Conservation (phyloP, 2,113 vertebrate species). For the Urocitellus parryii region DNA sequence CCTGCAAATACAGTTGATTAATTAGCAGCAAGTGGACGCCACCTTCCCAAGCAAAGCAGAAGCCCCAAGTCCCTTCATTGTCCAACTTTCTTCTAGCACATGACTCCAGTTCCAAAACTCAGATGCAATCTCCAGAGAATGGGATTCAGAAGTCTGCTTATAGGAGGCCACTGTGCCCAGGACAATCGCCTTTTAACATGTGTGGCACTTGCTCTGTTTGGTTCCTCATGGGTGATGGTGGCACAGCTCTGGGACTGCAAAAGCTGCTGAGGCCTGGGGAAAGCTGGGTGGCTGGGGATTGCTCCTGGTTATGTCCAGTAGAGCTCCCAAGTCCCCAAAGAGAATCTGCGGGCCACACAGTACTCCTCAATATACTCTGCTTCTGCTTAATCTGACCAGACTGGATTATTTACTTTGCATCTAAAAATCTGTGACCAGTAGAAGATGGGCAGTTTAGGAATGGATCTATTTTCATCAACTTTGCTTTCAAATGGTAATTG, state of each 20-base stretch:
- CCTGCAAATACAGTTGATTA: not conserved
- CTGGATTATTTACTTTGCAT: not conserved
- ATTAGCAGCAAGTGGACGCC: conserved; percentile 5
- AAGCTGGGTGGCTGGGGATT: not conserved
- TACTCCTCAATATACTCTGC: not conserved
- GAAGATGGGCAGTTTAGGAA: not conserved
- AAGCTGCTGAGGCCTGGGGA: not conserved
- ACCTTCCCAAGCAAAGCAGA: not conserved
- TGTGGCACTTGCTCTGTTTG: not conserved
- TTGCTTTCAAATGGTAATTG: not conserved
- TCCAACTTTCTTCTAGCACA: not conserved
- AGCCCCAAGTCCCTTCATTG: not conserved
- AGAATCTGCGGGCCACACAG: not conserved
- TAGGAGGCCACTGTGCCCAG: not conserved
- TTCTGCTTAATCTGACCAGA: not conserved
- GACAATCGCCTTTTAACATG: not conserved
- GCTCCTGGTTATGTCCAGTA: not conserved
- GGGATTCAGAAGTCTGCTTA: not conserved
- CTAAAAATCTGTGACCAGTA: not conserved
- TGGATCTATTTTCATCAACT: not conserved
- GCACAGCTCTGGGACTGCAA: too few species aligned
- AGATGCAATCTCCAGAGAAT: not conserved
- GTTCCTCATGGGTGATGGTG: not conserved
- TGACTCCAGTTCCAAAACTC: not conserved
- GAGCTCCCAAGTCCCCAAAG: not conserved